Base-by-base conservation (phyloP, 92 coral and sea anemone species). In the Virgularia gustaviana region DNA sequence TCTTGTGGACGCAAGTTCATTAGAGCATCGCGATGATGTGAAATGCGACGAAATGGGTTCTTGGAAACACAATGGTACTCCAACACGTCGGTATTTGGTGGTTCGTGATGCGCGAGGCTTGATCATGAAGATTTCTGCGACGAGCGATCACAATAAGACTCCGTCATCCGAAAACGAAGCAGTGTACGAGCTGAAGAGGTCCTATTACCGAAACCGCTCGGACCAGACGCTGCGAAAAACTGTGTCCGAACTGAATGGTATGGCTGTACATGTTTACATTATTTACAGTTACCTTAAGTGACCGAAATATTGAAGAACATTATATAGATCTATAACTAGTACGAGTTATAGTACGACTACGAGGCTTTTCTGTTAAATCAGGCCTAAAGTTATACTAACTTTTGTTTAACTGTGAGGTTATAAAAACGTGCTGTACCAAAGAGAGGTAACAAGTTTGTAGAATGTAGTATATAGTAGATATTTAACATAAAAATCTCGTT, bases 41-140 rank as follows among this genome's bases (percentile, higher is more conserved):
- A 81, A 74, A 49, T 81, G 76, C 27, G 81, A 74, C 29, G 85
- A 81, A 20, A 81, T 74, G 81, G 85, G 85, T 42, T 74, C 35
- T 12, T 81, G 85, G 85, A 63, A 74, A 44, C 81, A 55, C 70
- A 81, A 29, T 22, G 81, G 85, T 10, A 49, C 76, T 24, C 76
- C 85, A 31, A 73, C 34, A 13, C 53, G 57, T 39, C 60, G 34
- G 36, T 79, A 31, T 30, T 31, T 18, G 24, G 35, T 79, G 20
- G 51, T 43, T 43, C 13, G 20, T 16, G 51, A 43, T 22, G 13
- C 51, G 13, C 51, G 51, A 13, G 51, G 51, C n/a, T 13, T 43
- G 13, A 43, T n/a, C n/a, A n/a, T n/a, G n/a, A n/a, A n/a, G n/a
- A n/a, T n/a, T n/a, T n/a, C n/a, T n/a, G n/a, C n/a, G 20, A 4